These are phyloP conservation scores for Strix aluco DNA, from an alignment of 2,113 vertebrate genomes.

Conservation along the genomic window DNA sequence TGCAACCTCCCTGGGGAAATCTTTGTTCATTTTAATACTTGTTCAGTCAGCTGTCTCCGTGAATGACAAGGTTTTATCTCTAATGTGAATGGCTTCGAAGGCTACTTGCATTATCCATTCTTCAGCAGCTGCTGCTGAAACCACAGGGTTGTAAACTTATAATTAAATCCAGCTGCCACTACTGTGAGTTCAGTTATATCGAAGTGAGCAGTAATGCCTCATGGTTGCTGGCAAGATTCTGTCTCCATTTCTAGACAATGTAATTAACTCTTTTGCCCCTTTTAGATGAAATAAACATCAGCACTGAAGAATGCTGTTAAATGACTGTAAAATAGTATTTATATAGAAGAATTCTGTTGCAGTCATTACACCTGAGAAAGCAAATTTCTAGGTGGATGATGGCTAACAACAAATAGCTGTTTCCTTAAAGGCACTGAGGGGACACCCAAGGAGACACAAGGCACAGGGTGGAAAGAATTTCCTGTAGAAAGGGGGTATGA, in stretches of 20 bases:
- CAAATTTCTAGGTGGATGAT: not conserved
- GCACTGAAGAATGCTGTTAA: conserved; percentile 60
- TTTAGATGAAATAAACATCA: conserved; percentile 68
- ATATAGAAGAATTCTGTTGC: not conserved
- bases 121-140: conserved; percentile 76
- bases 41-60: conserved; percentile 71
- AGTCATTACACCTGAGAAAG: conserved; percentile 9
- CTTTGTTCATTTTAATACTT: conserved; percentile 77
- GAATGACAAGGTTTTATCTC: conserved; percentile 81
- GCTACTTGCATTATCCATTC: conserved; percentile 74
- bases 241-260: conserved; percentile 69
- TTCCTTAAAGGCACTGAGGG: not conserved
- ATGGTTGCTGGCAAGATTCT: conserved; percentile 60
- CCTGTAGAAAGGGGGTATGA: not conserved
- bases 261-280: conserved; percentile 79
- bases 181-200: conserved; percentile 66
- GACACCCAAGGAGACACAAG: not conserved
- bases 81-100: conserved; percentile 72
- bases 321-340: conserved; percentile 46
- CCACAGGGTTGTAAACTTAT: conserved; percentile 72
- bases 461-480: not conserved
- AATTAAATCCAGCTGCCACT: conserved; percentile 81
- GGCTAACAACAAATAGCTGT: not conserved
- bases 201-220: conserved; percentile 66
- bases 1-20: conserved; percentile 69